These are phyloP conservation scores for Galago senegalensis DNA, from an alignment of 2,797 vertebrate genomes.

Conservation along the genomic window DNA sequence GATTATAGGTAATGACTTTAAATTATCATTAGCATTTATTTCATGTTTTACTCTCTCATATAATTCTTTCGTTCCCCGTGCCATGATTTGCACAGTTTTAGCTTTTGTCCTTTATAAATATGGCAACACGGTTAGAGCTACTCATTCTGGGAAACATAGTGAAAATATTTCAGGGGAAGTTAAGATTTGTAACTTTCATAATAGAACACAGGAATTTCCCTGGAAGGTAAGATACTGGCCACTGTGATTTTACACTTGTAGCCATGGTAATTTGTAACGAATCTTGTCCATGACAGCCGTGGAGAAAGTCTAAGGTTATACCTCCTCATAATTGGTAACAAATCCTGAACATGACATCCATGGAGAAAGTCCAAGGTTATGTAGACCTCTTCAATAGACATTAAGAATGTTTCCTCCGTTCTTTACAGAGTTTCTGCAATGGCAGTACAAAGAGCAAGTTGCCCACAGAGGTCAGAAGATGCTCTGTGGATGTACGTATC, in stretches of 20 bases:
- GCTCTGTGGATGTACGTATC: background rate
- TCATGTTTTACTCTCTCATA: background rate
- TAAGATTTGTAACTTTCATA: background rate
- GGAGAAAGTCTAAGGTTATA: background rate
- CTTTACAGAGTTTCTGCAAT: background rate
- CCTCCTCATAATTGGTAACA: background rate
- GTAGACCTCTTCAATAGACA: background rate
- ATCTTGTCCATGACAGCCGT: background rate
- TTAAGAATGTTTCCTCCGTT: background rate
- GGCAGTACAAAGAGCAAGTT: background rate
- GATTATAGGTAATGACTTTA: constrained; percentile 32
- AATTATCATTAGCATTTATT: constrained; percentile 51
- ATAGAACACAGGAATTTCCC: background rate
- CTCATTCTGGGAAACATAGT: background rate
- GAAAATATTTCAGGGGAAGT: constrained; percentile 22
- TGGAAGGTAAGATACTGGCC: background rate
- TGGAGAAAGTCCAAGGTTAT: background rate
- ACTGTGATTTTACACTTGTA: constrained; percentile 38
- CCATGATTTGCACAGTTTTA: background rate
- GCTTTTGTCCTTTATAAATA: background rate
- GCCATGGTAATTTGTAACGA: background rate
- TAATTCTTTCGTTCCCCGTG: background rate
- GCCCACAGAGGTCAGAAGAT: background rate
- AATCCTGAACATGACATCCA: background rate
- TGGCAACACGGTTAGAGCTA: background rate